These are phyloP conservation scores for Phrynosoma blainvillii DNA, from an alignment of 2,113 vertebrate species.

Conservation along the genomic window DNA sequence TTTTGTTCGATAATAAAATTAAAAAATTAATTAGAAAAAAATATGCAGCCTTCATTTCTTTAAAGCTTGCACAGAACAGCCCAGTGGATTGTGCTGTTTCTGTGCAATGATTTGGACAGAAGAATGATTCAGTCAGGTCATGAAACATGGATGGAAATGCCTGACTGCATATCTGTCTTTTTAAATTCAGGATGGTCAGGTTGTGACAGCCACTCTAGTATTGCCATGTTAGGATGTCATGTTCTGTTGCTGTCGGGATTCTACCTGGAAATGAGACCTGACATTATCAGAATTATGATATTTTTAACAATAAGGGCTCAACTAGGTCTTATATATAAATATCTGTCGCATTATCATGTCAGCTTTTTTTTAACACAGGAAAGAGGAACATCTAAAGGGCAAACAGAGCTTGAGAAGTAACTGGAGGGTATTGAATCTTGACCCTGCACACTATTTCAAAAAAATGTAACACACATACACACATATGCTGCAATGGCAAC, in stretches of 20 bases:
- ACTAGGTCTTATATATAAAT: slow-evolving; percentile 19
- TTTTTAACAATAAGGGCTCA: neutral
- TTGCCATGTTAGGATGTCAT: slow-evolving; percentile 35
- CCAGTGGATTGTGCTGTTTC: slow-evolving; percentile 9
- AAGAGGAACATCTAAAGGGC: neutral
- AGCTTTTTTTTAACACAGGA: too few relatives aligned
- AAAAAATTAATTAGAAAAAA: too few relatives aligned
- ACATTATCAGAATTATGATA: slow-evolving; percentile 44
- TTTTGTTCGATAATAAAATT: too few relatives aligned
- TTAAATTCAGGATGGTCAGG: slow-evolving; percentile 8
- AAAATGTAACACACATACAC: neutral
- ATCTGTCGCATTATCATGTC: neutral
- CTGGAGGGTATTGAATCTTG: neutral
- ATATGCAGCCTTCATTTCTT: neutral
- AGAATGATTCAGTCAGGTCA: neutral
- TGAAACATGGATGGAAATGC: slow-evolving; percentile 50
- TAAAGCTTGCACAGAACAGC: slow-evolving; percentile 15
- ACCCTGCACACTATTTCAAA: neutral
- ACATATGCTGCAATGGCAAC: too few relatives aligned
- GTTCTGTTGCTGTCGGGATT: slow-evolving; percentile 31
- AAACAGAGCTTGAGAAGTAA: neutral
- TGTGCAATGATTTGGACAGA: slow-evolving; percentile 22
- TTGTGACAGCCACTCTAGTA: slow-evolving; percentile 43
- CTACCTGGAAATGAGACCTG: slow-evolving; percentile 34
- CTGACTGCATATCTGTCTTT: neutral